Evolutionary conservation across 2,113 vertebrate species (phyloP), one percentile per base, ranked within the genome.

Genomic region (Nibea coibor): DNA sequence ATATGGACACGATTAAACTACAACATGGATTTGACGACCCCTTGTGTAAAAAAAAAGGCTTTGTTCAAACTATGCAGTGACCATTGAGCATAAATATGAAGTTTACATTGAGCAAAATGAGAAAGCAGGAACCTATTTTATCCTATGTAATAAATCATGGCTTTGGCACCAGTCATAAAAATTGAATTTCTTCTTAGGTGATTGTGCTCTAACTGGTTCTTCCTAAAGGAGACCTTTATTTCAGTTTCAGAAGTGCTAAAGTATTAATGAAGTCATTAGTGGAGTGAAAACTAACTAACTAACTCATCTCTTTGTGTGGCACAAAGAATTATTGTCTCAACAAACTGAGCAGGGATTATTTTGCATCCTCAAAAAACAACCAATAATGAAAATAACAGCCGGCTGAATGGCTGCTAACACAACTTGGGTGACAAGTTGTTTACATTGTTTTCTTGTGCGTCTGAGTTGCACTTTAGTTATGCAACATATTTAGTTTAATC

Each of bases 401-500:
- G 14, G 10, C 20, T 54, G 15, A 35, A 31, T 17, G 17, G 35
- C 56, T 62, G 64, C 7, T 26, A 16, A 35, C n/a, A 68, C 48
- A 22, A 45, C 28, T 20, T 2, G 4, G 16, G 39, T 39, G 67
- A 68, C n/a, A n/a, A n/a, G n/a, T n/a, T n/a, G 28, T 71, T 82
- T 22, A 59, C 15, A 75, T 73, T 50, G 57, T 72, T 85, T 54
- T 0, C 43, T 24, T 6, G 12, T 51, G n/a, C 9, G 2, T 72
- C 54, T 73, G 48, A 81, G 81, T 85, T 83, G 78, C 75, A 7
- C 43, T 43, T 72, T 45, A 35, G 57, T 91, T 87, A 86, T 65
- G 84, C 77, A 88, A 90, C 82, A 57, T 67, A 64, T 72, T 86
- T 67, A 64, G 42, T 63, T 66, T 88, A 86, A 91, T 86, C 88